phyloP scores from a whole-genome alignment of 92 coral and sea anemone genomes.

The Heliopora coerulea region DNA sequence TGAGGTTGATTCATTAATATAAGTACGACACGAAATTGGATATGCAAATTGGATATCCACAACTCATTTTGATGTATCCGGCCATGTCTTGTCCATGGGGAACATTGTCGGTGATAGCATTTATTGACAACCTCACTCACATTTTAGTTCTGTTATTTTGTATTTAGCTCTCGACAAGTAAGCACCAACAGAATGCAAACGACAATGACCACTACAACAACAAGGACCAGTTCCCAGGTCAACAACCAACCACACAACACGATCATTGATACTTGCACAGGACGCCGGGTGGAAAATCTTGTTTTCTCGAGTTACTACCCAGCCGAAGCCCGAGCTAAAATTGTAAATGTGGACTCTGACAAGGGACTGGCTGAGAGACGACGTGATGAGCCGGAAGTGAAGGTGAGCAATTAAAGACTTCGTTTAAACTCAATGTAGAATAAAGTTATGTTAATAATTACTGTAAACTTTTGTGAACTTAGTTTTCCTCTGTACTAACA shows the following conservation, averaged over 20 bases:
- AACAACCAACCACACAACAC: conserved; percentile 39
- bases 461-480: too few relatives aligned
- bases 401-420: conserved; percentile 21
- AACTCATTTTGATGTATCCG: too few relatives aligned
- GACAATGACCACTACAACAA: conserved; percentile 16
- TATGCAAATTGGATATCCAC: too few relatives aligned
- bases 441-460: too few relatives aligned
- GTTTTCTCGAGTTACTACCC: conserved; percentile 57
- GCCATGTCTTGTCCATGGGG: too few relatives aligned
- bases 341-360: conserved; percentile 14
- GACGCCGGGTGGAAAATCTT: conserved; percentile 55
- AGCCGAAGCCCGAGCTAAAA: conserved; percentile 28
- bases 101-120: too few relatives aligned
- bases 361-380: neutral
- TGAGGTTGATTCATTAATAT: too few relatives aligned
- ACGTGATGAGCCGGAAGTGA: conserved; percentile 33
- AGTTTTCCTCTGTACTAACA: too few relatives aligned
- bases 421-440: too few relatives aligned
- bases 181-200: neutral
- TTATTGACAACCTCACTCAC: too few relatives aligned
- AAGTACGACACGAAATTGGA: too few relatives aligned
- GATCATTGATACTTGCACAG: conserved; percentile 58
- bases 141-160: too few relatives aligned
- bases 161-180: conserved; percentile 9
- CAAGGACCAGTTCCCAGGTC: conserved; percentile 25